Evolutionary conservation across 2,113 vertebrate species (phyloP).

Genomic region (Periophthalmus modestus): DNA sequence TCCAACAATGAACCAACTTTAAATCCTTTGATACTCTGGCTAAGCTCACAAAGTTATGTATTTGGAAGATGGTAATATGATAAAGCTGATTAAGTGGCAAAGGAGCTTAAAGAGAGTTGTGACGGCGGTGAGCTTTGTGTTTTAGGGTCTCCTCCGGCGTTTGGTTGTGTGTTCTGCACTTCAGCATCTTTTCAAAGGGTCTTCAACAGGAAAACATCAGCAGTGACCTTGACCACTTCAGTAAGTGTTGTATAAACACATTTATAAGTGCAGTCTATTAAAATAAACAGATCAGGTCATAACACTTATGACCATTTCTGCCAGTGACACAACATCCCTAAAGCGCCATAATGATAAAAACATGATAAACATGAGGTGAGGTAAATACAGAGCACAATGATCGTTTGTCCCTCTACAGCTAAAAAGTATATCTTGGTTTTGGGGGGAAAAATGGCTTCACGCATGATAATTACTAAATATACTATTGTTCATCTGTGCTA

Average conservation of each 20-base stretch:
- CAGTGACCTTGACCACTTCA: too few species aligned
- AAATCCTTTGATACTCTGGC: slow-evolving; percentile 13
- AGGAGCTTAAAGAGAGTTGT: slow-evolving; percentile 13
- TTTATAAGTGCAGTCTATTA: too few species aligned
- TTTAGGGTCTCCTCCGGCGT: slow-evolving; percentile 9
- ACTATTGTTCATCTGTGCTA: too few species aligned
- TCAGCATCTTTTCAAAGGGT: not conserved
- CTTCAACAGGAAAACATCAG: not conserved
- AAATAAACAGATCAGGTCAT: too few species aligned
- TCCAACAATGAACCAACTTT: slow-evolving; percentile 4
- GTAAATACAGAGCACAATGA: not conserved
- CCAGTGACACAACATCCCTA: not conserved
- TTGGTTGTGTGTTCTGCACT: not conserved
- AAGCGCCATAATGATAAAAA: not conserved
- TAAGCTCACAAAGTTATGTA: slow-evolving; percentile 11
- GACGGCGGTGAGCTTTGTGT: slow-evolving; percentile 15
- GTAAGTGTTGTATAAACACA: not conserved
- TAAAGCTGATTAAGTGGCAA: slow-evolving; percentile 32
- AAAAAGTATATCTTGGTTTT: too few species aligned
- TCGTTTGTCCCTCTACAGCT: too few species aligned
- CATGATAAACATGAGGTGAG: not conserved
- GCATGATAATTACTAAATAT: too few species aligned
- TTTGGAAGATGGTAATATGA: slow-evolving; percentile 20
- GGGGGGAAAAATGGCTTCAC: too few species aligned
- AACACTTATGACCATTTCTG: not conserved